Base-by-base conservation (phyloP, 2,888 invertebrate species). In the Drosophila quinaria region DNA sequence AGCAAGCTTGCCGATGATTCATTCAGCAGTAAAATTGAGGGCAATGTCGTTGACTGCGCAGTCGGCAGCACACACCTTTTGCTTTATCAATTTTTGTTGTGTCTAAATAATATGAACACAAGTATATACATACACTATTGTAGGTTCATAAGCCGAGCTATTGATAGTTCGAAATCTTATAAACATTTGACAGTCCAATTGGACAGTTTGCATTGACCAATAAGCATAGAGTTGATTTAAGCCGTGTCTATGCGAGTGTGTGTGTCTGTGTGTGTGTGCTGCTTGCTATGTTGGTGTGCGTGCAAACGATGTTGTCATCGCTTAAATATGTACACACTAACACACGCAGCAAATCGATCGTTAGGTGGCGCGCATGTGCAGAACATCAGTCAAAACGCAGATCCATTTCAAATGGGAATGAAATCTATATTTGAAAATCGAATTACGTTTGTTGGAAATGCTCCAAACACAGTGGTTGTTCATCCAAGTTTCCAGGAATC, bases 271-370 rank as follows among this genome's bases (percentile, higher is more conserved):
- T 29, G 29, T 29, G 29, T 29, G 29, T 29, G 29, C 29, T 29
- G 29, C 6, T 8, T 29, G 29, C 29, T 29, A 8, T 29, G 29
- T 29, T 54, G 25, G 25, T 66, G 54, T 56, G 56, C 15, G 67
- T 58, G 46, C 58, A 39, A 52, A 29, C 50, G 83, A 87, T 84
- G 84, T 80, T 87, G 87, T 87, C 84, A 87, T 87, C 87, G 69
- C 49, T 64, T 17, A 70, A 81, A 81, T 70, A 84, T 80, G 63
- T 70, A 56, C 37, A 41, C 2, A 39, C 33, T n/a, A n/a, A 9
- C 10, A 33, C 4, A 25, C 2, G 25, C 4, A 29, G 29, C 22
- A 19, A 19, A 25, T 17, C 31, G 35, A 42, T 52, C 71, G 61
- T 33, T 42, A 74, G 70, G 39, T 39, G 70, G 64, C 78, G 75